Evolutionary conservation across 92 coral and sea anemone genomes (phyloP).

Genomic region (Montipora capitata): DNA sequence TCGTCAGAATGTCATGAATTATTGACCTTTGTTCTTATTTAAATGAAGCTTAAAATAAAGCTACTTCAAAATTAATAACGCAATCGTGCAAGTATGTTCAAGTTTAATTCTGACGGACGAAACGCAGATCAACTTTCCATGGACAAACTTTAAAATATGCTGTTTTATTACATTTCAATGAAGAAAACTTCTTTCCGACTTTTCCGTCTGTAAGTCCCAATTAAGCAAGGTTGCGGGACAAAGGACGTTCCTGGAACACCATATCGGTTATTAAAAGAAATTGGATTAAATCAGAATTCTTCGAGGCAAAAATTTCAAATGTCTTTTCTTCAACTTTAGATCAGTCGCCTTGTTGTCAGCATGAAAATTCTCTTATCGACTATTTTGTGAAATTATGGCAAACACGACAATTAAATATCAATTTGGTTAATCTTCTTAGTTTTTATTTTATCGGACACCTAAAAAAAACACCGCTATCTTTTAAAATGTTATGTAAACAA

Average conservation of each 20-base stretch:
- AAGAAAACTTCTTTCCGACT: neutral
- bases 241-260: too few relatives aligned
- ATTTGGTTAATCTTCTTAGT: conserved; percentile 4
- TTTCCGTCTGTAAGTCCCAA: neutral
- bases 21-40: conserved; percentile 1
- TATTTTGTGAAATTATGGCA: neutral
- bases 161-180: neutral
- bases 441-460: conserved; percentile 9
- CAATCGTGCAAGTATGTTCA: neutral
- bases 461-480: neutral
- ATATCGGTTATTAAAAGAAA: neutral
- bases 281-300: neutral
- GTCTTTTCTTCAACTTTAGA: too few relatives aligned
- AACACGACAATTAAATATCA: conserved; percentile 5
- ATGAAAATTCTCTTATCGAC: neutral
- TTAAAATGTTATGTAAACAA: conserved; percentile 35
- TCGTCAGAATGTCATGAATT: neutral
- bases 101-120: neutral
- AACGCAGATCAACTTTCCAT: neutral
- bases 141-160: neutral
- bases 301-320: neutral
- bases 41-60: too few relatives aligned
- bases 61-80: conserved; percentile 3
- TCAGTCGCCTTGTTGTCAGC: neutral
- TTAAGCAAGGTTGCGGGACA: too few relatives aligned